Conservation (phyloP, 2,113 vertebrate genomes). For the Gobius niger region DNA sequence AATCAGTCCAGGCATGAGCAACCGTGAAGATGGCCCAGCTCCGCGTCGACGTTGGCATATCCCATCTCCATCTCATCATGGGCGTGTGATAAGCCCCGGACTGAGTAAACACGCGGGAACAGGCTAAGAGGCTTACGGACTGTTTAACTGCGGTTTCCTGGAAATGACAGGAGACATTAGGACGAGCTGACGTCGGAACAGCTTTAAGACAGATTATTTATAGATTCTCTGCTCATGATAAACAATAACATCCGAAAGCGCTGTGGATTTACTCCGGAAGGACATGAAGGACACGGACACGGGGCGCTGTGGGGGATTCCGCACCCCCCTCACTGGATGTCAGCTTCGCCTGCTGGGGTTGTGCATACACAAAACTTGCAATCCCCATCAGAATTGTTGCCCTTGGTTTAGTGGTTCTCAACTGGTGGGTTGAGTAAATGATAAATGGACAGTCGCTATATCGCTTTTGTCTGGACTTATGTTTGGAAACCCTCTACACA, state of each 20-base stretch:
- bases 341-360: too few relatives aligned
- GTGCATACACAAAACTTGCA: too few relatives aligned
- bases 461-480: too few relatives aligned
- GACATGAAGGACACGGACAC: too few relatives aligned
- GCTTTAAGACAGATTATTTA: constrained; percentile 15
- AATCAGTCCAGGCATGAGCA: neutral
- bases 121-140: constrained; percentile 26
- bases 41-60: neutral
- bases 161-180: constrained; percentile 4
- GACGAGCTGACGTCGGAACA: constrained; percentile 13
- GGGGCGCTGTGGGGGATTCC: too few relatives aligned
- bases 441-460: too few relatives aligned
- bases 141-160: neutral
- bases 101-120: constrained; percentile 22
- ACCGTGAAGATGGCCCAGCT: neutral
- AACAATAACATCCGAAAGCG: neutral
- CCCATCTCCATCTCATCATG: constrained; percentile 5
- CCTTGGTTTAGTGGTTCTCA: too few relatives aligned
- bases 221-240: neutral
- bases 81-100: constrained; percentile 6
- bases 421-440: too few relatives aligned
- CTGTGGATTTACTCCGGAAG: neutral
- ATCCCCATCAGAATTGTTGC: too few relatives aligned
- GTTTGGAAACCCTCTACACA: too few relatives aligned
- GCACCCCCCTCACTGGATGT: too few relatives aligned